Base-by-base conservation (phyloP, 2,797 vertebrate genomes). In the Enteromius afrohamiltoni region DNA sequence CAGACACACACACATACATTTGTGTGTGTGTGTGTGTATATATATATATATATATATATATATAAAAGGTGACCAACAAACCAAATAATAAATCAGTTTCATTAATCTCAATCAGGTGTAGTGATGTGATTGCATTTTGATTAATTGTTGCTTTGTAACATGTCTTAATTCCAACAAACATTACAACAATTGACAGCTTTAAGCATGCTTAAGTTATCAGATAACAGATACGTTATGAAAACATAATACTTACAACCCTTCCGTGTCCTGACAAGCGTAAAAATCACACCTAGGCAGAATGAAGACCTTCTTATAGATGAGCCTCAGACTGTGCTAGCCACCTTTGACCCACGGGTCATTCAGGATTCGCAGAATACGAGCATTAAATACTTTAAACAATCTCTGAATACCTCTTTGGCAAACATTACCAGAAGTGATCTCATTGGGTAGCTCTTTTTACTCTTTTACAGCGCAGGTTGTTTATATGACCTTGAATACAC, bases 271-370 rank as follows among this genome's bases (percentile, higher is more conserved):
- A 4, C 74, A 69, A 51, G 37, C 13, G 49, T n/a, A 8, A 34
- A 68, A 68, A 47, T 47, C n/a, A 31, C 53, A 64, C 23, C 47
- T 19, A 17, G 19, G 34, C 34, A 17, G 37, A 9, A 8, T 17
- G 9, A 47, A 26, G 8, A 64, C 23, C 81, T 47, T 77, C 74
- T 83, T 83, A 83, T 83, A 83, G 64, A 47, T 37, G 71, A 67
- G 71, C 4, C 31, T 53, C 60, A 51, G 45, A 75, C 71, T n/a
- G 65, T 17, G 47, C 40, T 17, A 82, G 49, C 81, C 74, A 83
- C 81, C 81, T 83, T 83, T 83, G 81, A 83, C 81, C 74, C 74
- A 6, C 0, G 2, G 81, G 49, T 77, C 81, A 83, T 23, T 58
- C 62, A 0, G 0, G 9, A 1, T 83, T 83, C 81, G 69, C 42